These are phyloP conservation scores for Manis crassicaudata DNA, from an alignment of 2,797 vertebrate genomes.

Conservation along the genomic window DNA sequence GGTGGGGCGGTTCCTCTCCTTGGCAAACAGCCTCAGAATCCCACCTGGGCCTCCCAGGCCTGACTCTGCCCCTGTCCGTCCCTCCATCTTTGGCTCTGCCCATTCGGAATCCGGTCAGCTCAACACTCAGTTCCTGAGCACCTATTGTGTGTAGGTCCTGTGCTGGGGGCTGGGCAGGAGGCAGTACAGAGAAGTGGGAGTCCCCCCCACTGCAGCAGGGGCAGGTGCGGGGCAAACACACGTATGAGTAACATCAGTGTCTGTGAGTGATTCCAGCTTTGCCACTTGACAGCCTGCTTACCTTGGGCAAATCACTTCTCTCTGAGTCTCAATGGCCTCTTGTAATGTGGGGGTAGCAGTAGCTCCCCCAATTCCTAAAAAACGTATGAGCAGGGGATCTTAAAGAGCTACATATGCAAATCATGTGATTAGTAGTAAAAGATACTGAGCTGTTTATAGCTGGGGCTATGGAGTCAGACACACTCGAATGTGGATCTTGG, in stretches of 20 bases:
- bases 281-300: background rate
- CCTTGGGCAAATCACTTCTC: background rate
- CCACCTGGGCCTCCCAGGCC: background rate
- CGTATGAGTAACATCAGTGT: background rate
- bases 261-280: background rate
- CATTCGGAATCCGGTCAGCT: background rate
- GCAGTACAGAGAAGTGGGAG: background rate
- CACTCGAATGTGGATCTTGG: background rate
- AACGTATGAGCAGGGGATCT: background rate
- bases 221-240: background rate
- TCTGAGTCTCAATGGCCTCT: background rate
- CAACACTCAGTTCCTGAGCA: background rate
- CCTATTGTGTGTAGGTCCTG: background rate
- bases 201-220: background rate
- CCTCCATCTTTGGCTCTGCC: too few species aligned
- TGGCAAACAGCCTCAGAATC: background rate
- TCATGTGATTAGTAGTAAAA: background rate
- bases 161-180: background rate
- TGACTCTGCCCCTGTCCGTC: background rate
- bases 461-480: background rate
- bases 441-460: background rate
- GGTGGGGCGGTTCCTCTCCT: background rate
- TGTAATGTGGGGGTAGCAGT: too few species aligned
- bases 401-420: background rate
- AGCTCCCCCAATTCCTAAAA: background rate